Evolutionary conservation across 2,113 vertebrate species (phyloP), one percentile per base, ranked within the genome.

Genomic region (Menidia beryllina): DNA sequence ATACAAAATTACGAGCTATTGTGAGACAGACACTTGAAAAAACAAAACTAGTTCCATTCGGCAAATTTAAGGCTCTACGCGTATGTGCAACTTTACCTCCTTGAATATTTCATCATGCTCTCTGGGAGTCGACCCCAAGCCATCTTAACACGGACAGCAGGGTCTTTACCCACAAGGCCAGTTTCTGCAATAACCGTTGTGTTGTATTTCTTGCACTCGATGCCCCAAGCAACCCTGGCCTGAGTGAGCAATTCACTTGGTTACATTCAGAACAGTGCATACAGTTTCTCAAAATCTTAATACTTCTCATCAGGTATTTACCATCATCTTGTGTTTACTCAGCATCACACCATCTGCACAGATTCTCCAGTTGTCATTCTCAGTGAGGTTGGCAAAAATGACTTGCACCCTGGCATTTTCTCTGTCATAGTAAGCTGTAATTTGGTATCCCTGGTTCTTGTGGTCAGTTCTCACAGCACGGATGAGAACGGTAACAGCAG

Each of bases 311-410:
- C 25, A 8, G 3, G 11, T 6, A 59, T 89, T 92, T 92, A 97
- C 96, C 92, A 13, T 81, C 41, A 91, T 57, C 85, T 95, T 95
- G 81, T 96, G 90, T 62, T 74, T 1, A 79, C 91, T 95, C 66
- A 92, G 73, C 54, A 93, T 34, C 25, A 90, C 68, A 47, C 88
- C 91, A 63, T 95, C 93, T 38, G 93, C 91, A 77, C 94, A 95
- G 62, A 94, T 75, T 72, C 88, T 93, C 92, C 91, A 95, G 53
- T 91, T 92, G 85, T 93, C 85, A 24, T 86, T 76, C 19, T 91
- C 88, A 9, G 84, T 73, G 27, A 95, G 85, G 69, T 93, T 93
- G 57, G 92, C 91, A 38, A 94, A 26, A 59, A 94, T 91, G 1
- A 95, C 5, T 78, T 96, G 95, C 20, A 95, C 0, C 74, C 89